Base-by-base conservation (phyloP, 1,140 invertebrate species). In the Drosophila bifasciata region DNA sequence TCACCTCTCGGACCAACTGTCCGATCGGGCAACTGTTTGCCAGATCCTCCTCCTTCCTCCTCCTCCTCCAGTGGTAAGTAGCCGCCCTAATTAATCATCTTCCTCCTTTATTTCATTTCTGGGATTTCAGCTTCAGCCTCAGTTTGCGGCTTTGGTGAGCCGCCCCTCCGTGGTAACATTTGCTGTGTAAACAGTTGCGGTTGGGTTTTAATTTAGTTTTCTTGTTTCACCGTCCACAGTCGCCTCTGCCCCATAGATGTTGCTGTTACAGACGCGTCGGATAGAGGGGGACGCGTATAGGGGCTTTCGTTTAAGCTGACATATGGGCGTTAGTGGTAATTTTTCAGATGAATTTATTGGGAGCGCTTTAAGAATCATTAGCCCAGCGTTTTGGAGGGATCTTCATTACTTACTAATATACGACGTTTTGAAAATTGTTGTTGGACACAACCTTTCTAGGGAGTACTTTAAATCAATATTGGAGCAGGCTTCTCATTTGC, bases 141-240 rank as follows among this genome's bases (percentile, higher is more conserved):
- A 40, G 36, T 32, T 48, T 23, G 72, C 32, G 59, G 46, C 73
- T 44, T 46, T 41, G 62, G 44, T 41, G 45, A 21, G 75, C 78
- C 62, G 68, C 77, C 78, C 46, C 61, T 83, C 83, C 76, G 84
- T 67, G 79, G 78, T 63, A 88, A 88, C 84, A 88, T 88, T 88
- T 88, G 83, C 84, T 88, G 75, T 88, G 84, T 88, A 88, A 88
- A 89, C 84, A 88, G 83, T 83, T 88, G 83, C 71, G 75, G 79
- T 75, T 77, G 77, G 51, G 68, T 85, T 86, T 85, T 85, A 84
- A 84, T 84, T 84, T 85, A 79, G 73, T 86, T 86, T 86, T 86
- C 77, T 85, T 73, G 71, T 75, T 53, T 67, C 58, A 55, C 11
- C 40, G 32, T 17, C 44, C 17, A 17, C 56, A 7, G 28, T 25